A percentile compares a stretch with the other conserved stretches of the same genome.
phyloP scores from a whole-genome alignment of 2,888 invertebrate genomes.

The Rhagium mordax region DNA sequence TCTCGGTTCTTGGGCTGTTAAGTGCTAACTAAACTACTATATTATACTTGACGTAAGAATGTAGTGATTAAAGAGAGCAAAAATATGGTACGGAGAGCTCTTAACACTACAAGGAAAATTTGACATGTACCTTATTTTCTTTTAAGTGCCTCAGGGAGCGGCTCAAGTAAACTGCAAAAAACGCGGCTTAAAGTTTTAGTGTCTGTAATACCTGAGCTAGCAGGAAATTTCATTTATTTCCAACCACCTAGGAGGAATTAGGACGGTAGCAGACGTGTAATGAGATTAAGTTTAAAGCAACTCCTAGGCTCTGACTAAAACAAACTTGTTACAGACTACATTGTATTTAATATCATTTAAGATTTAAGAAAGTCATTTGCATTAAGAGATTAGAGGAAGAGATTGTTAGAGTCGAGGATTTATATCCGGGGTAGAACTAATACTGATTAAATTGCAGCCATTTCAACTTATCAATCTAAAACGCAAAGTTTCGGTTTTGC shows the following conservation, averaged over 20 bases:
- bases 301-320: neutral
- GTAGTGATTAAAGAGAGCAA: too few relatives aligned
- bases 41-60: too few relatives aligned
- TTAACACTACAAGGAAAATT: neutral
- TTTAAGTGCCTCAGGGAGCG: neutral
- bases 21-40: too few relatives aligned
- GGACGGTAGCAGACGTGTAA: neutral
- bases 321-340: neutral
- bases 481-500: too few relatives aligned
- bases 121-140: neutral
- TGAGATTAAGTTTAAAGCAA: slow-evolving; percentile 14
- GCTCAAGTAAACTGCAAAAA: neutral
- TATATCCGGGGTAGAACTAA: neutral
- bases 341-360: neutral
- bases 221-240: slow-evolving; percentile 15
- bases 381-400: neutral
- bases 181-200: neutral
- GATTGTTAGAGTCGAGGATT: neutral
- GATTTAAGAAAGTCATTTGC: neutral
- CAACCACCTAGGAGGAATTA: slow-evolving; percentile 7
- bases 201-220: neutral
- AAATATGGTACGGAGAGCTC: too few relatives aligned
- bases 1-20: too few relatives aligned
- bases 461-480: neutral
- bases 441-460: neutral